A percentile compares a stretch with the other conserved stretches of the same genome.
phyloP scores from a whole-genome alignment of 2,113 vertebrate species.

The Orcinus orca region DNA sequence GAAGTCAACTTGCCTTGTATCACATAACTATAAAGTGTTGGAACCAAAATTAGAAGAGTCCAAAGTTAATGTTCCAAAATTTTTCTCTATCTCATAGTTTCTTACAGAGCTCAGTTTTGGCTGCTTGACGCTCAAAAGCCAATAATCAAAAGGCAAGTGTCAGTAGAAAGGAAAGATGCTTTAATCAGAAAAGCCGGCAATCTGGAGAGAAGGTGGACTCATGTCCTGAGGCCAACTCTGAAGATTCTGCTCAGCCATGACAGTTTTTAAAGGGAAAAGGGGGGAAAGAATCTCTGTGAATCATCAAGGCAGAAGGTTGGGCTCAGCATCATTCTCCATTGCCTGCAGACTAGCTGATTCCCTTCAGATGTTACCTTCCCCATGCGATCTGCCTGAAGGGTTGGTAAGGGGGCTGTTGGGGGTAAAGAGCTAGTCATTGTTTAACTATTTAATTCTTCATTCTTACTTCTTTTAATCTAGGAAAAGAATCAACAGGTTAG shows the following conservation, averaged over 20 bases:
- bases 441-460: not conserved
- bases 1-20: not conserved
- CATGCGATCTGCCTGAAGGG: rapidly evolving
- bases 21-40: not conserved
- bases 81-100: not conserved
- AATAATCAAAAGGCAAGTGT: not conserved
- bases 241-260: not conserved
- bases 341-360: not conserved
- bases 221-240: not conserved
- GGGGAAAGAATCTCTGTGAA: not conserved
- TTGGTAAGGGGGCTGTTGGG: not conserved
- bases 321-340: not conserved
- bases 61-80: not conserved
- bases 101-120: not conserved
- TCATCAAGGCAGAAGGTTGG: not conserved
- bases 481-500: not conserved
- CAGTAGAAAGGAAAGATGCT: not conserved
- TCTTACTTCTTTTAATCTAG: not conserved
- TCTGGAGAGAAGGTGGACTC: not conserved
- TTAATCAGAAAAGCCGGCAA: not conserved
- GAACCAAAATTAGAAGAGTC: not conserved
- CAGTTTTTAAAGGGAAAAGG: not conserved
- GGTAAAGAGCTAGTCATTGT: not conserved
- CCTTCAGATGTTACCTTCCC: not conserved
- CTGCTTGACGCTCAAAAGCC: not conserved